Base-by-base conservation (phyloP, 30 jellyfish, hydroid and myxozoan species). In the Chironex yamaguchii region DNA sequence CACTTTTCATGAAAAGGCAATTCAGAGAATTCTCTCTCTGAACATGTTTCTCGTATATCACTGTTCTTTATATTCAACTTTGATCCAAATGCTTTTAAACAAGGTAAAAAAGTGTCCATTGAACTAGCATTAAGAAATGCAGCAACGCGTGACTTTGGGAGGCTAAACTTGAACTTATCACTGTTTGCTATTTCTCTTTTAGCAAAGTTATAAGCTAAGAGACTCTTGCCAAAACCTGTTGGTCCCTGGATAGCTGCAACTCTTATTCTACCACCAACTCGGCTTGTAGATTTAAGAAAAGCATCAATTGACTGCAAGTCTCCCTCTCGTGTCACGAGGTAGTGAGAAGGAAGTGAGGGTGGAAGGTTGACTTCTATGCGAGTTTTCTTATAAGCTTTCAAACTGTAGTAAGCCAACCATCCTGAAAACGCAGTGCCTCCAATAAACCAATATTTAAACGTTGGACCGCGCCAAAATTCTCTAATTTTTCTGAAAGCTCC, bases 381-480 rank as follows among this genome's bases (percentile, higher is more conserved):
- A 4, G 97, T 76, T 12, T 84, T 76, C 51, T 74, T 84, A 74
- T 95, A 95, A 28, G 99, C 17, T 30, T 89, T 80, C 2, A 85
- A 30, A 67, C 99, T 83, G 54, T 95, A 95, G 49, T 95, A 95
- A 21, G 95, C 69, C 54, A 95, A 27, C 97, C 97, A 89, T 0
- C 95, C 25, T 4, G 87, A 36, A 50, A 95, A 87, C 30, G 89
- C 97, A 30, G 97, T 28, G 28, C 84, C 92, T 2, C 99, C 99
- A 80, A 95, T 83, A 32, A 95, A 84, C 99, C 99, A 95, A 42
- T 95, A 95, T 31, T 95, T 95, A 54, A 95, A 95, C 12, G 77
- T 95, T 4, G 97, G 97, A 3, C 99, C 97, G 26, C 73, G 84
- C 97, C 99, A 85, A 22, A 69, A 84, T 1, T 92, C 87, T 52